Conservation (phyloP, 2,113 vertebrate species). For the Manacus vitellinus region DNA sequence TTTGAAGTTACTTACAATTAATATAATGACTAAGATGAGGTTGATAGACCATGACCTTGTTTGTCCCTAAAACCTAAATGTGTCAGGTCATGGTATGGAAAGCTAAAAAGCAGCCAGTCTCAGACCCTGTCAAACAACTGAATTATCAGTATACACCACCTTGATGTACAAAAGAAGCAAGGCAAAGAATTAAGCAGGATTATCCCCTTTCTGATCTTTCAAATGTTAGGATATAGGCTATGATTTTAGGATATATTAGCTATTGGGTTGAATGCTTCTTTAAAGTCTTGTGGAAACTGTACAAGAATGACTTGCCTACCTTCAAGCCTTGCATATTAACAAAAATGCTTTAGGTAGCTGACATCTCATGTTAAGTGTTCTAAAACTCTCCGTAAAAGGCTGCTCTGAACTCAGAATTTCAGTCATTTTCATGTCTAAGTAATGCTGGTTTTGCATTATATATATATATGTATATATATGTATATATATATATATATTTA, state of each 20-base stretch:
- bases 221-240: background rate
- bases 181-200: conserved; percentile 19
- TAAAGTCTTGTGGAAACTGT: background rate
- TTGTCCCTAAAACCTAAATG: background rate
- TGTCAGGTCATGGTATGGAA: background rate
- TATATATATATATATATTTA: background rate
- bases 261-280: background rate
- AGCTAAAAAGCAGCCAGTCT: background rate
- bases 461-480: background rate
- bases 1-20: background rate
- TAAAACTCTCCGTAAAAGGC: background rate
- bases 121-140: background rate
- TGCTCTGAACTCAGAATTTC: background rate
- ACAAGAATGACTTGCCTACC: background rate
- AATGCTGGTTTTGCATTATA: background rate
- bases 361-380: background rate
- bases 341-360: background rate
- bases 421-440: background rate
- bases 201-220: background rate
- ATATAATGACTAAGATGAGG: background rate
- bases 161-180: background rate
- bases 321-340: background rate
- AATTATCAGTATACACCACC: background rate
- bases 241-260: conserved; percentile 4
- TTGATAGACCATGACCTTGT: background rate